These are phyloP conservation scores for Lasioglossum figueresi DNA, from an alignment of 2,888 invertebrate genomes.

Conservation along the genomic window DNA sequence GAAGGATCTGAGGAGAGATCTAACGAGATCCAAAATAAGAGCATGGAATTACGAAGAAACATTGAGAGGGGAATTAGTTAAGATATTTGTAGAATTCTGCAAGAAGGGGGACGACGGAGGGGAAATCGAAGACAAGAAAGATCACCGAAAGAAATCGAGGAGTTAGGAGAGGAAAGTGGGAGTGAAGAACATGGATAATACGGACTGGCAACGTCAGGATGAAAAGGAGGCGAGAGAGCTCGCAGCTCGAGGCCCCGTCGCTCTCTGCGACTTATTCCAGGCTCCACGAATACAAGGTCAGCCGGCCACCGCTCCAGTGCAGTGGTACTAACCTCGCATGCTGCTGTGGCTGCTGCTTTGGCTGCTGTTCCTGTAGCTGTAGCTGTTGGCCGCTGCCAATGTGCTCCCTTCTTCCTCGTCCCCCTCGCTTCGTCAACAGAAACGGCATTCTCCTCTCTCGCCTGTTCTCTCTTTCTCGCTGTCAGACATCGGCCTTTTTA, in stretches of 20 bases:
- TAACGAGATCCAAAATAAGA: too few relatives aligned
- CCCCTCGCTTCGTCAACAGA: constrained; percentile 53
- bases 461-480: background rate
- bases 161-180: background rate
- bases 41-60: too few relatives aligned
- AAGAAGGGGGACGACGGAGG: background rate
- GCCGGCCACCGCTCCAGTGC: constrained; percentile 80
- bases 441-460: constrained; percentile 47
- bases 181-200: background rate
- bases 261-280: constrained; percentile 64
- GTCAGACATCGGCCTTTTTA: constrained; percentile 53
- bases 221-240: constrained; percentile 50
- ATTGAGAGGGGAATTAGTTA: background rate
- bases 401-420: constrained; percentile 10
- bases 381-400: background rate
- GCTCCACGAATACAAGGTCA: constrained; percentile 80
- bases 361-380: constrained; percentile 4
- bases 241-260: constrained; percentile 62
- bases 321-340: constrained; percentile 77
- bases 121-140: background rate
- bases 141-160: background rate
- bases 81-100: background rate
- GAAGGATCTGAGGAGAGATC: too few relatives aligned
- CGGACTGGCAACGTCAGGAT: constrained; percentile 31
- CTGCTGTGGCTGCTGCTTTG: constrained; percentile 32